Conservation (phyloP, 2,888 invertebrate species). For the Meghimatium bilineatum region DNA sequence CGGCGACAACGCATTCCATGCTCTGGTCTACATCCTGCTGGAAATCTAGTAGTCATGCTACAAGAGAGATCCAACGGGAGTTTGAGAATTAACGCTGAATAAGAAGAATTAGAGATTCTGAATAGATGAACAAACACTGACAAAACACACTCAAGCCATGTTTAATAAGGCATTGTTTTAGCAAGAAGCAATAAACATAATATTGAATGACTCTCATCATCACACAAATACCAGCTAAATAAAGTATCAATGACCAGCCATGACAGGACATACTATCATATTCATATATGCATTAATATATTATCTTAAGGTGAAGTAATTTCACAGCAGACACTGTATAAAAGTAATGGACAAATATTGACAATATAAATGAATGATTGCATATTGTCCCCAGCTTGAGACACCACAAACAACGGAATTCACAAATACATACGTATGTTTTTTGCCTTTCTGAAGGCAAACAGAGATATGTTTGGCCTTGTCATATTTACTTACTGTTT, state of each 20-base stretch:
- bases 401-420: too few species aligned
- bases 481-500: too few species aligned
- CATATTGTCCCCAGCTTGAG: background rate
- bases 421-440: too few species aligned
- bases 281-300: background rate
- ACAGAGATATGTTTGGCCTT: too few species aligned
- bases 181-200: background rate
- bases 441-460: too few species aligned
- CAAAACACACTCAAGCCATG: conserved; percentile 8
- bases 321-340: background rate
- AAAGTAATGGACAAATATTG: background rate
- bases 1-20: too few species aligned
- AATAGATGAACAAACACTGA: background rate
- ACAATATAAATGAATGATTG: background rate
- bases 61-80: too few species aligned
- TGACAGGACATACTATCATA: background rate
- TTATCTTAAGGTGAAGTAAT: background rate
- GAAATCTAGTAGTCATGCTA: too few species aligned
- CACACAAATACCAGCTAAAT: background rate
- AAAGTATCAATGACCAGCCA: too few species aligned
- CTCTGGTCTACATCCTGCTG: too few species aligned
- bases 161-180: background rate
- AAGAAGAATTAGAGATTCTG: too few species aligned
- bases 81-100: too few species aligned
- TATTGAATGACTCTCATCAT: background rate